These are phyloP conservation scores for Drepanosiphum platanoidis DNA, from an alignment of 2,888 invertebrate genomes.

Conservation along the genomic window DNA sequence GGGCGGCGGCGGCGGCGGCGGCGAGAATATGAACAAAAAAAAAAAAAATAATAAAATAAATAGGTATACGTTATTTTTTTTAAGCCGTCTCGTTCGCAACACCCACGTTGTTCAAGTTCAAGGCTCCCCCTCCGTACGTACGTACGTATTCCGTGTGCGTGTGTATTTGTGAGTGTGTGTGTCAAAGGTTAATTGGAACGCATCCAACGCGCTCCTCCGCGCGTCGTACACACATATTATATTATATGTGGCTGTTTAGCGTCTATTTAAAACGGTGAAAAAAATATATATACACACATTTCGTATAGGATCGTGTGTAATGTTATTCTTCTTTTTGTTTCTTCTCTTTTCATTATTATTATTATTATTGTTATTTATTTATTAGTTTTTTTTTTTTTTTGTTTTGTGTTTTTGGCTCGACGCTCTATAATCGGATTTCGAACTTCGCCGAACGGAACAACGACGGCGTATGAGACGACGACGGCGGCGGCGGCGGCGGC, in stretches of 20 bases:
- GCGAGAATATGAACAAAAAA: constrained; percentile 8
- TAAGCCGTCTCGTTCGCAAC: constrained; percentile 36
- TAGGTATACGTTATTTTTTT: constrained; percentile 11
- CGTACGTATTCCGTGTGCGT: neutral
- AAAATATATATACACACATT: constrained; percentile 18
- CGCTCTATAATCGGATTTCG: neutral
- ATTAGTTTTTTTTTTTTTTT: neutral
- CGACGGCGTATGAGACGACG: neutral
- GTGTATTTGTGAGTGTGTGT: neutral
- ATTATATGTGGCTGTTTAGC: constrained; percentile 25
- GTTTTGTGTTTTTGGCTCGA: neutral
- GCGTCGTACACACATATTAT: neutral
- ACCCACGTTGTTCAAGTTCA: constrained; percentile 52
- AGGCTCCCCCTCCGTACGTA: constrained; percentile 32
- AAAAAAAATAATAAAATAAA: constrained; percentile 23
- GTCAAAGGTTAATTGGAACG: constrained; percentile 61
- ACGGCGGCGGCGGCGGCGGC: neutral
- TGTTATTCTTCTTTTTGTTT: constrained; percentile 2
- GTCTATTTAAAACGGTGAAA: constrained; percentile 40
- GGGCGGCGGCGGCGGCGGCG: neutral
- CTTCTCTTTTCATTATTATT: neutral
- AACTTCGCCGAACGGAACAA: neutral
- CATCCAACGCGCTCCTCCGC: constrained; percentile 40
- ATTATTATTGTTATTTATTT: neutral
- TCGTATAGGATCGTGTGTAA: neutral